Conservation (phyloP, 2,113 vertebrate species). For the Corapipo altera region DNA sequence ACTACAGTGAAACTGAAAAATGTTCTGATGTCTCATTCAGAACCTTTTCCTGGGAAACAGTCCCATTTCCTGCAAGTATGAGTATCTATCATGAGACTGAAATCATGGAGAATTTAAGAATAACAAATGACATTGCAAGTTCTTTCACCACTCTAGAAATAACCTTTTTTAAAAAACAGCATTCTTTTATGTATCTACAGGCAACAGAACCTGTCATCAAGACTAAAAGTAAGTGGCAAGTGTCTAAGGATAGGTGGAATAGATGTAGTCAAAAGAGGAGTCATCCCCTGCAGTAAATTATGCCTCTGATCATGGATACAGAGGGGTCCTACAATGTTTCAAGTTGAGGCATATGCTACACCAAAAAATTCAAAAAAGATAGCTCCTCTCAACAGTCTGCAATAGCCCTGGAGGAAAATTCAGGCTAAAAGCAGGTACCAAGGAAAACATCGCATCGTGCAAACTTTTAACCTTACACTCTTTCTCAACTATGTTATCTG, state of each 20-base stretch:
- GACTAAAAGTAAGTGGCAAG: neutral
- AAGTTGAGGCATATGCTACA: neutral
- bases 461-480: neutral
- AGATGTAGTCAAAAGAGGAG: neutral
- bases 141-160: neutral
- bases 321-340: neutral
- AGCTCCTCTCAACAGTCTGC: neutral
- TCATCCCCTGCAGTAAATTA: neutral
- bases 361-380: neutral
- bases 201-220: neutral
- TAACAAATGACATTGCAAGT: neutral
- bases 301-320: neutral
- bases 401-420: neutral
- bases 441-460: neutral
- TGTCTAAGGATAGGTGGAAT: neutral
- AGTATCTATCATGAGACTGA: neutral
- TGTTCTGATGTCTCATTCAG: neutral
- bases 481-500: neutral
- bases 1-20: neutral
- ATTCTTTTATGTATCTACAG: neutral
- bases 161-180: neutral
- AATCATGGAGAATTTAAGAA: neutral
- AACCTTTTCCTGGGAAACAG: neutral
- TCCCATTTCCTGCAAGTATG: neutral
- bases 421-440: neutral